Evolutionary conservation across 2,797 vertebrate genomes (phyloP).

Genomic region (Peromyscus aztecus): DNA sequence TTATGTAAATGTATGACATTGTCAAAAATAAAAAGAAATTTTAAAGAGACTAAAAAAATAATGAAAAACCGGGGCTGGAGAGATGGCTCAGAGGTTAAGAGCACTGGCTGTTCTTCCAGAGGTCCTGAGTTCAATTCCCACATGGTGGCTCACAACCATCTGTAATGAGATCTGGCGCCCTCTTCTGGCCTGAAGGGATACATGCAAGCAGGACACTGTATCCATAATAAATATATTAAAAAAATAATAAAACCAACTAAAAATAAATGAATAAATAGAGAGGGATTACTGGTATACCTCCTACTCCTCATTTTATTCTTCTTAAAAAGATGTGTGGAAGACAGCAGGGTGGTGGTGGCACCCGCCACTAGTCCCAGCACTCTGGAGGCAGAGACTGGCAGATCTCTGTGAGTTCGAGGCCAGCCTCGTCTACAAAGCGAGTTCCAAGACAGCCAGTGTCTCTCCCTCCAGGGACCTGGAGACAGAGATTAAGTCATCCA

Average conservation of each 20-base stretch:
- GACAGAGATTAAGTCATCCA: not conserved
- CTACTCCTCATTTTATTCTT: conserved; percentile 15
- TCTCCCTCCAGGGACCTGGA: conserved; percentile 38
- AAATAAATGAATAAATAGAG: not conserved
- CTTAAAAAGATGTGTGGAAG: not conserved
- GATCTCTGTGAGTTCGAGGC: not conserved
- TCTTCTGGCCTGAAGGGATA: too few species aligned
- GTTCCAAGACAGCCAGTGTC: not conserved
- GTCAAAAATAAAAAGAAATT: too few species aligned
- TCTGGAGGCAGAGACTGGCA: not conserved
- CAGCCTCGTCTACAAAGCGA: not conserved
- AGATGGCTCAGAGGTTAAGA: too few species aligned
- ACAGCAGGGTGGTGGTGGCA: too few species aligned
- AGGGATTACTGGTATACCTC: not conserved
- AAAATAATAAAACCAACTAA: not conserved
- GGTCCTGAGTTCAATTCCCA: too few species aligned
- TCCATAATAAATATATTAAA: too few species aligned
- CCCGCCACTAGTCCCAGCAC: not conserved
- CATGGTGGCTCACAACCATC: too few species aligned
- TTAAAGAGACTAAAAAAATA: not conserved
- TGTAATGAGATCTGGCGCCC: too few species aligned
- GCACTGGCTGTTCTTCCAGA: too few species aligned
- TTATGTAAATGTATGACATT: not conserved
- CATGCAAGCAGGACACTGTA: too few species aligned
- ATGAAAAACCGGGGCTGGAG: too few species aligned